Evolutionary conservation across 2,113 vertebrate genomes (phyloP).

Genomic region (Shinisaurus crocodilurus): DNA sequence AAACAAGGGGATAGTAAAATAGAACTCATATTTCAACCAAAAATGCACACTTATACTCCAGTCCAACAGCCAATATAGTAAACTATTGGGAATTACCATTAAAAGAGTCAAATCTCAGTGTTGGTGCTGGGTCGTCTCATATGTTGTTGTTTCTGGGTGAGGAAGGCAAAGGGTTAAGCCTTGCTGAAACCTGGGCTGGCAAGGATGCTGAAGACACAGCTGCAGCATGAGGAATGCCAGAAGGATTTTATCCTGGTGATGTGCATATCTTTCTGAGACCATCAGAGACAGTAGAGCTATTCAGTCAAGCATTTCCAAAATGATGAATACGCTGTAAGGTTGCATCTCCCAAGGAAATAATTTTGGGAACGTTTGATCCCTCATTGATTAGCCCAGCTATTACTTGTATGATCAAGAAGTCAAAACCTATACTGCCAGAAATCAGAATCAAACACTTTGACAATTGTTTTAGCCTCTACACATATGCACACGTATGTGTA

Average conservation of each 20-base stretch:
- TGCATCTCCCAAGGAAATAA: background rate
- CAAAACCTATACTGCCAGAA: background rate
- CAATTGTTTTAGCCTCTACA: background rate
- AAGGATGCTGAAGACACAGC: background rate
- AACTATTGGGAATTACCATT: no score
- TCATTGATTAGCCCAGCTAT: background rate
- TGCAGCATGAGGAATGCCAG: background rate
- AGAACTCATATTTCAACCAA: no score
- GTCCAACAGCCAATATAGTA: background rate
- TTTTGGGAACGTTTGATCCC: background rate
- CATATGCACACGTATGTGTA: no score
- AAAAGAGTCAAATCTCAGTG: no score
- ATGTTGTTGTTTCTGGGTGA: background rate
- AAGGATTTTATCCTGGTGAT: background rate
- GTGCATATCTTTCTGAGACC: background rate
- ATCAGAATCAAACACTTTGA: background rate
- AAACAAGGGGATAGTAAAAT: no score
- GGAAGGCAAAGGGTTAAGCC: background rate
- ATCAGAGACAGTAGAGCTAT: background rate
- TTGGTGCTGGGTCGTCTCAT: background rate
- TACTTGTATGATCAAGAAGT: background rate
- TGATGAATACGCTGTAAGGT: background rate
- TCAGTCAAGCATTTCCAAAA: background rate
- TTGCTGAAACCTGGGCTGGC: background rate
- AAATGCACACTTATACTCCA: no score